Base-by-base conservation (phyloP, 2,113 vertebrate genomes). In the Oreochromis tanganicae region DNA sequence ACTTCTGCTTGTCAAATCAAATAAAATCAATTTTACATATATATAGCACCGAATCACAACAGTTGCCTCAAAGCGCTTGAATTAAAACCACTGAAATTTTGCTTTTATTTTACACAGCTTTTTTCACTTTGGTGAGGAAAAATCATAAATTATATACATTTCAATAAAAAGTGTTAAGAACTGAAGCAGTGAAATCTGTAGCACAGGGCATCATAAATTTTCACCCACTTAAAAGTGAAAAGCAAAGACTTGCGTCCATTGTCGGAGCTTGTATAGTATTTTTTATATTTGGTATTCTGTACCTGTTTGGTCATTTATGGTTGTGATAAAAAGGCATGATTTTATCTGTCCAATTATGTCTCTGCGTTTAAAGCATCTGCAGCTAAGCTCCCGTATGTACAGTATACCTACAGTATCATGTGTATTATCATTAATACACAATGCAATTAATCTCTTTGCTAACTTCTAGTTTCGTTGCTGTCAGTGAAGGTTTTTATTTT, bases 191-290 rank as follows among this genome's bases (percentile, higher is more conserved):
- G 4, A 4, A n/a, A 78, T 78, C 16, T 81, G n/a, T 83, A 10
- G 12, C 13, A 14, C 0, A 34, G 6, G 7, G 24, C 5, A 36
- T 78, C 9, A 79, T 12, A 21, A 2, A 6, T 54, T 66, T 29
- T 16, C 10, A 66, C 43, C 17, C 50, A 41, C 2, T 29, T 50
- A 32, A 5, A 66, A 29, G 27, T 52, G 73, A 78, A 78, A 52
- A 19, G 48, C 19, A 48, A 55, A 38, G 16, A 82, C n/a, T 78
- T 50, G 43, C 9, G 43, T 75, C 71, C 24, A 46, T 73, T 75
- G 14, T 2, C 16, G 41, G 68, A 16, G 41, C 0, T 14, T 29
- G 9, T 29, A 19, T 75, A 78, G 0, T 32, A 29, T 50, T 27
- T 27, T 27, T 27, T 27, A 27, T 4, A 27, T 27, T 75, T 75